phyloP scores from a whole-genome alignment of 2,888 invertebrate genomes.

The Stenoptilia bipunctidactyla region DNA sequence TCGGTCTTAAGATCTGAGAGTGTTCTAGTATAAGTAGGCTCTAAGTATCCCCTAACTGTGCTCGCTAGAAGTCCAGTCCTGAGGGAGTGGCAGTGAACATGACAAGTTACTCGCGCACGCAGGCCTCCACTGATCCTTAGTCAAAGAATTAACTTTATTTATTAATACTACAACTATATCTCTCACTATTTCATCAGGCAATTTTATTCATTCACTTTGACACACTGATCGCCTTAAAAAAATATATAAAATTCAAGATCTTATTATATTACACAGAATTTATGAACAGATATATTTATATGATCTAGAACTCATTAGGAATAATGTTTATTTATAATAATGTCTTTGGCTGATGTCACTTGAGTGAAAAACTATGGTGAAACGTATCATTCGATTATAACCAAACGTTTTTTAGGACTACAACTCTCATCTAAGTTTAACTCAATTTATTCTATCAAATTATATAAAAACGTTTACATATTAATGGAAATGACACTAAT shows the following conservation, averaged over 20 bases:
- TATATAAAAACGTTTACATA: constrained; percentile 45
- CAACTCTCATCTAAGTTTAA: constrained; percentile 27
- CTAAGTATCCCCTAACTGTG: too few relatives aligned
- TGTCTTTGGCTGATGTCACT: background rate
- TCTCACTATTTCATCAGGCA: constrained; percentile 63
- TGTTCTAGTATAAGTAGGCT: too few relatives aligned
- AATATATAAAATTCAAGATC: background rate
- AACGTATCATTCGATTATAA: background rate
- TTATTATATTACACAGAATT: too few relatives aligned
- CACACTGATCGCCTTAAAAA: constrained; percentile 5
- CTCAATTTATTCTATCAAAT: constrained; percentile 41
- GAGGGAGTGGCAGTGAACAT: background rate
- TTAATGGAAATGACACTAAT: constrained; percentile 52
- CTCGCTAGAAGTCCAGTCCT: background rate
- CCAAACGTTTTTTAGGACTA: constrained; percentile 16
- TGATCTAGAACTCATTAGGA: constrained; percentile 66
- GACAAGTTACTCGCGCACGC: background rate
- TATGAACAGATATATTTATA: constrained; percentile 55
- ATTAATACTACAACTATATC: constrained; percentile 40
- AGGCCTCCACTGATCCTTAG: constrained; percentile 21
- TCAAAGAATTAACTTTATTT: constrained; percentile 10
- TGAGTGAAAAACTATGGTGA: background rate
- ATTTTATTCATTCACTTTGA: constrained; percentile 40
- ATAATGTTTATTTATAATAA: constrained; percentile 22
- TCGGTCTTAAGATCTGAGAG: too few relatives aligned